Base-by-base conservation (phyloP, 1,140 invertebrate species). In the Physella acuta region DNA sequence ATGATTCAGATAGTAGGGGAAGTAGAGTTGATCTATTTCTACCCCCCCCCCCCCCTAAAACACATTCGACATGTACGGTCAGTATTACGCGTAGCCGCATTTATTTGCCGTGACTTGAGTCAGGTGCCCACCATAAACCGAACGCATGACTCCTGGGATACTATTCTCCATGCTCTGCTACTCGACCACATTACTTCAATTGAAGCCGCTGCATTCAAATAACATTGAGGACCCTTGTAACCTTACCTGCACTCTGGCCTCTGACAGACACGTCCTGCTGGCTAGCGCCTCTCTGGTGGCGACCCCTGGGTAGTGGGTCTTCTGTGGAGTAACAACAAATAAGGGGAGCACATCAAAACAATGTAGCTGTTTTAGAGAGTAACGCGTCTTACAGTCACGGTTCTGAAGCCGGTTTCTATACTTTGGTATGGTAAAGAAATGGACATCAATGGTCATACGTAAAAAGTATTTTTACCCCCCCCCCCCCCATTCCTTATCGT, bases 301-400 rank as follows among this genome's bases (percentile, higher is more conserved):
- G 1, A 94, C 94, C 78, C 96, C 94, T 0, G 94, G 94, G 84
- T 97, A 97, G 82, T 97, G 94, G 0, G 94, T 96, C 75, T 92
- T 90, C 82, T 95, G 93, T 8, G 34, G n/a, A 1, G 8, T 3
- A 56, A 11, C 55, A 14, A 60, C 11, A 60, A 5, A 28, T 77
- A 96, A 97, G 8, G 24, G 5, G 53, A 30, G 8, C 8, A 11
- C 20, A 24, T 49, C 11, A 49, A 49, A 49, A 11, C n/a, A 49
- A 49, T 14, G 44, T n/a, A 14, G n/a, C 44, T 14, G n/a, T 11
- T n/a, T 14, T 49, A 49, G 11, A 49, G 11, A 49, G 11, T 14
- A 14, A n/a, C n/a, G 11, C 44, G n/a, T 49, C 11, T n/a, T 14
- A 14, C 11, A 49, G 11, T n/a, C 11, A 49, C 11, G n/a, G 44